Base-by-base conservation (phyloP, 1,140 invertebrate genomes). In the Bradynema listronoti region DNA sequence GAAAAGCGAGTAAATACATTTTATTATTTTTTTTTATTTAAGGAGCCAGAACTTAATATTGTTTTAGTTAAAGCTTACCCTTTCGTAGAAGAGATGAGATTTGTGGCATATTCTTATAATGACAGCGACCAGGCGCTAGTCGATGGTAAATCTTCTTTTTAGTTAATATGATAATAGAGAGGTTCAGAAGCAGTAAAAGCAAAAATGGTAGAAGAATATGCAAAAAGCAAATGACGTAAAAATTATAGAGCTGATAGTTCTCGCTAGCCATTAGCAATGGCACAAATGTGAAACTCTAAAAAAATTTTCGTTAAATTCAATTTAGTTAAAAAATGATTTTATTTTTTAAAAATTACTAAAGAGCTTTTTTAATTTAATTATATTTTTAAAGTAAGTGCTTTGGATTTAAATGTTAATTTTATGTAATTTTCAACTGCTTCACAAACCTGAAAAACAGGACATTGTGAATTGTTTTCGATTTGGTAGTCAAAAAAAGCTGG, bases 131-230 rank as follows among this genome's bases (percentile, higher is more conserved):
- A 5, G 55, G 39, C 47, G 58, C 54, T 22, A 54, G 52, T 33
- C 59, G 54, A 32, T 52, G 42, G 16, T 55, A 53, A 7, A 69
- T 32, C 22, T 69, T 68, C 51, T 58, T 56, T 32, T 71, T 68
- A 1, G 61, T 71, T 16, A 71, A 45, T n/a, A 41, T 46, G 25
- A 71, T 72, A 11, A 71, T 71, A 1, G 60, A 53, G 24, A 71
- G 49, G 34, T 71, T 71, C 11, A 71, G 50, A 9, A 59, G 43
- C 1, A 72, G 53, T 4, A 71, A 57, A 34, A 71, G 42, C 19
- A 68, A 45, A 47, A 71, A 71, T 4, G 69, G 69, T n/a, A 72
- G 47, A 22, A 71, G 55, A 11, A 71, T 65, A 43, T 71, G 69
- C 0, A 71, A 56, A 16, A 71, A 41, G 22, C 54, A 58, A 33